A percentile compares a stretch with the other conserved stretches of the same genome.
These are phyloP conservation scores for Odontophorus gujanensis DNA, from an alignment of 2,113 vertebrate genomes.

Conservation along the genomic window DNA sequence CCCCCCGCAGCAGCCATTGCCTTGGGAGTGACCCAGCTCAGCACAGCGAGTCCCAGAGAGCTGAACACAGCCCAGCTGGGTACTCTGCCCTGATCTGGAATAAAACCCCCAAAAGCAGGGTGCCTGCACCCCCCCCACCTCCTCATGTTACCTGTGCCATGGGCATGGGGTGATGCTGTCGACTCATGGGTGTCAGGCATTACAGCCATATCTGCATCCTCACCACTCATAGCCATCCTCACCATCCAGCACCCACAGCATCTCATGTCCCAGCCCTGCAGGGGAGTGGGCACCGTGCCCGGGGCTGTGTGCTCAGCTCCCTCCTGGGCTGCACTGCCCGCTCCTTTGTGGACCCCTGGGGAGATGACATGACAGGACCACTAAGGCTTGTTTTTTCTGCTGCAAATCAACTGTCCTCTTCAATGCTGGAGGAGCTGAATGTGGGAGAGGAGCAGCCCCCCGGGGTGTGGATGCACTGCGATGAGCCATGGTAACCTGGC, in stretches of 20 bases:
- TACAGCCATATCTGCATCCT: background rate
- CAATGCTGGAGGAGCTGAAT: conserved; percentile 1
- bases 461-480: background rate
- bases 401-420: conserved; percentile 22
- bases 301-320: background rate
- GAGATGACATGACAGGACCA: conserved; percentile 1
- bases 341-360: background rate
- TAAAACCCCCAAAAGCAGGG: accelerated
- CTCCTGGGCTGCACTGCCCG: background rate
- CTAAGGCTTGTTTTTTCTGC: conserved; percentile 21
- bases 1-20: background rate
- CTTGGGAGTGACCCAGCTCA: background rate
- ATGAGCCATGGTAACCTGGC: conserved; percentile 66
- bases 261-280: accelerated
- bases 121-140: accelerated
- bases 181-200: accelerated
- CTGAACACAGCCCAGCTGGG: background rate
- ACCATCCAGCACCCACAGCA: background rate
- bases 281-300: accelerated
- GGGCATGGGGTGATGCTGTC: accelerated
- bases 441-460: background rate
- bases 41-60: background rate
- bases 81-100: background rate
- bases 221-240: background rate
- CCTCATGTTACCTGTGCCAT: accelerated